Percentiles rank a stretch among this genome's conserved stretches.
These are phyloP conservation scores for Drosophila oshimai DNA, from an alignment of 1,140 invertebrate species.

Conservation along the genomic window DNA sequence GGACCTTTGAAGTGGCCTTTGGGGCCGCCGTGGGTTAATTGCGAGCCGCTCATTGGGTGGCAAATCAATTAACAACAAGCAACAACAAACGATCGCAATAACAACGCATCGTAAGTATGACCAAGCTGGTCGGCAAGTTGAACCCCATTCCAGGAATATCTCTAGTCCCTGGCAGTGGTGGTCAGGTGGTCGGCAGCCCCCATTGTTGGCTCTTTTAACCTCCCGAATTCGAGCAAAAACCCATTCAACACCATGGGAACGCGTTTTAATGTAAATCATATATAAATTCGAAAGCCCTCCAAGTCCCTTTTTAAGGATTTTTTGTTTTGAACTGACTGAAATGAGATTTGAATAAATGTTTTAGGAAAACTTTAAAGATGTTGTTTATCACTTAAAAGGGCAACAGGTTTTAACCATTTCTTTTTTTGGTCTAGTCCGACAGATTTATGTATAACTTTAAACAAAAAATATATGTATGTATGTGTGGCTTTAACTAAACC, in stretches of 20 bases:
- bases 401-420: no score
- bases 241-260: conserved; percentile 53
- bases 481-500: no score
- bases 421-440: no score
- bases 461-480: no score
- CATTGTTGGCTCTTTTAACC: background rate
- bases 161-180: background rate
- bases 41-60: conserved; percentile 75
- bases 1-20: conserved; percentile 49
- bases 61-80: conserved; percentile 71
- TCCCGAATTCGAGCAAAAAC: background rate
- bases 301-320: no score
- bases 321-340: no score
- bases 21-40: conserved; percentile 67
- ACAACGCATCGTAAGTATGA: background rate
- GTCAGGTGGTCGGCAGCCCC: conserved; percentile 2
- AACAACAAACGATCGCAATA: conserved; percentile 5
- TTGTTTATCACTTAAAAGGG: no score
- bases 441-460: no score
- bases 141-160: conserved; percentile 36
- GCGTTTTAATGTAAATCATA: conserved; percentile 48
- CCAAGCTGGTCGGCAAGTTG: conserved; percentile 5
- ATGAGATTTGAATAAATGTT: no score
- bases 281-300: no score
- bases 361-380: no score